Evolutionary conservation across 2,888 invertebrate species (phyloP).

Genomic region (Helicoverpa assulta): DNA sequence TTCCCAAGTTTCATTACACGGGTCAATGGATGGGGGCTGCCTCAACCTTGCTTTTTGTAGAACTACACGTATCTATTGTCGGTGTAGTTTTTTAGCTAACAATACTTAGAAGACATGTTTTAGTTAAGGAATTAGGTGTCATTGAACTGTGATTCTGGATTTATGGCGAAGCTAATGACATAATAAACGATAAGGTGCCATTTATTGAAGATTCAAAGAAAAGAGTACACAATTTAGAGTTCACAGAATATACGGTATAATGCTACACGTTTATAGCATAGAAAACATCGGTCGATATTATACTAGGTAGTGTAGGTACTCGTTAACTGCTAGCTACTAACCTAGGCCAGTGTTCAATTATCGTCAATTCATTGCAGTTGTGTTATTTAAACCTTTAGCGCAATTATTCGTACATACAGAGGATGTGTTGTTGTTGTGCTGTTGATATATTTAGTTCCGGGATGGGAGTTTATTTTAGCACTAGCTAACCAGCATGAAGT

Average conservation of each 20-base stretch:
- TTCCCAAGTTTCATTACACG: constrained; percentile 54
- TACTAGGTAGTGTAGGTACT: background rate
- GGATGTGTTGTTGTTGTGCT: too few relatives aligned
- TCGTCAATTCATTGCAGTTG: constrained; percentile 32
- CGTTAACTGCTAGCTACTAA: constrained; percentile 8
- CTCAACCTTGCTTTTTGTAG: constrained; percentile 41
- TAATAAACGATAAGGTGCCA: background rate
- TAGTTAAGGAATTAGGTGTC: constrained; percentile 19
- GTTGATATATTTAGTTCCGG: constrained; percentile 49
- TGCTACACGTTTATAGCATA: constrained; percentile 12
- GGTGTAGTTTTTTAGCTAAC: constrained; percentile 37
- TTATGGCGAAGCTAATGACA: background rate
- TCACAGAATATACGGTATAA: constrained; percentile 5
- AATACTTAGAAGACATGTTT: constrained; percentile 1
- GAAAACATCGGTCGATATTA: constrained; percentile 20
- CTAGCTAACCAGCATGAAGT: constrained; percentile 26
- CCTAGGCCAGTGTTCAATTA: constrained; percentile 24
- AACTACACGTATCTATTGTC: constrained; percentile 32
- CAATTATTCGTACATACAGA: constrained; percentile 44
- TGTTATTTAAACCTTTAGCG: constrained; percentile 44
- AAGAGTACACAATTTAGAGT: constrained; percentile 7
- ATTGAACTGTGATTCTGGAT: constrained; percentile 3
- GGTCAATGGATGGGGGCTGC: constrained; percentile 43
- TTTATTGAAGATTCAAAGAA: constrained; percentile 33
- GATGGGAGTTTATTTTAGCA: constrained; percentile 37